Evolutionary conservation across 1,140 invertebrate genomes (phyloP), one percentile per base, ranked within the genome.

Genomic region (Drosophila nigrodunni): DNA sequence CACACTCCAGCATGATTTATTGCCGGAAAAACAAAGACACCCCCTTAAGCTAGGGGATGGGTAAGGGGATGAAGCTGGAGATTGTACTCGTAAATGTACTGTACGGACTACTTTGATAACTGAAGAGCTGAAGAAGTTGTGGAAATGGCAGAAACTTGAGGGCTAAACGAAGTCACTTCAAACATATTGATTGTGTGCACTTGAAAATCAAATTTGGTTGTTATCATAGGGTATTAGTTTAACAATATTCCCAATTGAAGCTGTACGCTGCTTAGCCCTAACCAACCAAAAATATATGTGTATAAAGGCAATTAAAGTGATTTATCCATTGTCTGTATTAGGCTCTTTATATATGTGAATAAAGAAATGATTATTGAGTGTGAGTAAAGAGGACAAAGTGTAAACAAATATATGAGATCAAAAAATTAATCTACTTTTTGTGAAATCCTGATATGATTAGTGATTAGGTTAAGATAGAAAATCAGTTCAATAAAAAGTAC

Each of bases 21-120:
- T 87, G 80, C 77, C 77, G 77, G 66, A 88, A 83, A 87, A 88
- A 83, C 80, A 80, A 88, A 89, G 66, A 86, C 83, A 87, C 74
- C 77, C 83, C 74, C 46, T 62, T 77, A 71, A 75, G 71, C 25
- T 30, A 5, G 6, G 25, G 25, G 25, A 30, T 30, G 4, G 25
- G 25, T 5, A 30, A 30, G 25, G 6, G 25, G 25, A 30, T 30
- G 25, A 30, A 30, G 25, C 49, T 85, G 74, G 65, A 60, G 47
- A 47, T 74, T 68, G 57, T 61, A 61, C 50, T 52, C 10, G 25
- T 35, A 72, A 72, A 55, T 58, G 61, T 66, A 66, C 61, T 77
- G 62, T 76, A 74, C 78, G 67, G 67, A 75, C 61, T 81, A 58
- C 59, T 70, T 47, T 49, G 69, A 62, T 57, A 58, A 59, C 61